These are phyloP conservation scores for Plagodis pulveraria DNA, from an alignment of 2,888 invertebrate genomes.

Conservation along the genomic window DNA sequence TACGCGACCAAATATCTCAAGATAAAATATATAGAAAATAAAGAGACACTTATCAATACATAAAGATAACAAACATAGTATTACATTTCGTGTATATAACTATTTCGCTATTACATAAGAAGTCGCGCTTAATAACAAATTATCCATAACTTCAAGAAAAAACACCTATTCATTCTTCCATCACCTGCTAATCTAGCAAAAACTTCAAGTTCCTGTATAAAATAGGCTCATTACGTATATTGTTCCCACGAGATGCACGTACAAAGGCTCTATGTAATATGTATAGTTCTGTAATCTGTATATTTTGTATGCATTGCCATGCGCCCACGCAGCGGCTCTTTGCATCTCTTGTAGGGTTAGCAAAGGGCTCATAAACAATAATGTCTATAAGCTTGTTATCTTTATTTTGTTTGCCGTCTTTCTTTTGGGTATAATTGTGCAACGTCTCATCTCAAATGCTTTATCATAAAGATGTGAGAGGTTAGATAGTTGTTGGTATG, in stretches of 20 bases:
- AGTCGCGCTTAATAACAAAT: background rate
- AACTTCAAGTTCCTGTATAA: constrained; percentile 27
- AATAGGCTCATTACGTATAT: constrained; percentile 19
- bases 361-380: background rate
- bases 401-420: background rate
- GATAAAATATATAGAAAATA: no score
- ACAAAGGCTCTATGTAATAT: constrained; percentile 12
- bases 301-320: constrained; percentile 26
- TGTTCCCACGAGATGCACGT: constrained; percentile 34
- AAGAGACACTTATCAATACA: no score
- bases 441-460: background rate
- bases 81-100: no score
- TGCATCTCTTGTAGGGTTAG: constrained; percentile 30
- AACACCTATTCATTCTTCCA: constrained; percentile 10
- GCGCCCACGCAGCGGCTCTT: constrained; percentile 39
- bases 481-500: no score
- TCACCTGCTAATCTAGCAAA: constrained; percentile 24
- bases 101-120: background rate
- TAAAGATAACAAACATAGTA: no score
- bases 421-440: background rate
- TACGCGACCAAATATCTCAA: no score
- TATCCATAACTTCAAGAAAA: constrained; percentile 2
- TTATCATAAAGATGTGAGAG: background rate
- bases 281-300: background rate
- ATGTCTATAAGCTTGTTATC: background rate